These are phyloP conservation scores for Actinia tenebrosa DNA, from an alignment of 64 coral and sea anemone genomes.

Conservation along the genomic window DNA sequence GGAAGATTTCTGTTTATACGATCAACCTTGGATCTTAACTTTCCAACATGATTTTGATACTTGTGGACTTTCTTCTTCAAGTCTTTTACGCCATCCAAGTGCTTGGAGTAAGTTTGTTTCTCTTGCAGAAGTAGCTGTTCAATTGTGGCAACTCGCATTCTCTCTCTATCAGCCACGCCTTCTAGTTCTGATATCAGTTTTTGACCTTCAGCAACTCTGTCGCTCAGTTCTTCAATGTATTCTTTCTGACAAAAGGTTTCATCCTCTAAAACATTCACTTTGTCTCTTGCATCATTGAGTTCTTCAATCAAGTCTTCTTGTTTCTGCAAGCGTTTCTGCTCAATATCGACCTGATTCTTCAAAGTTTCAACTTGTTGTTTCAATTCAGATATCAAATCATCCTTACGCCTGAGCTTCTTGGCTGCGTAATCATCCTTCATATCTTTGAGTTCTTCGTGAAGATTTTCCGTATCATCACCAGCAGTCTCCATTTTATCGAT, in stretches of 20 bases:
- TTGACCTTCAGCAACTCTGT: conserved; percentile 82
- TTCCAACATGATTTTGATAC: conserved; percentile 74
- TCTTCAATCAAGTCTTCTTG: conserved; percentile 31
- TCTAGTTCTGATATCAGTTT: conserved; percentile 78
- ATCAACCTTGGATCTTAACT: conserved; percentile 79
- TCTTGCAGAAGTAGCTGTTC: conserved; percentile 63
- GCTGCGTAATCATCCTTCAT: conserved; percentile 45
- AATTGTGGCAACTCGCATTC: conserved; percentile 61
- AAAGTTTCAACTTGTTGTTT: conserved; percentile 24
- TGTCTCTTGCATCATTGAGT: conserved; percentile 30
- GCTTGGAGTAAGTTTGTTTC: conserved; percentile 56
- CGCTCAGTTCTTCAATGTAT: conserved; percentile 73
- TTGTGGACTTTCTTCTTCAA: conserved; percentile 81
- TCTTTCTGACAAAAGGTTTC: conserved; percentile 59
- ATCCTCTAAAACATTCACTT: conserved; percentile 37
- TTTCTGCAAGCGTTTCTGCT: conserved; percentile 24
- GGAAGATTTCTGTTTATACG: conserved; percentile 77
- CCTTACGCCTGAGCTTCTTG: conserved; percentile 17
- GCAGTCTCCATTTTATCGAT: conserved; percentile 1
- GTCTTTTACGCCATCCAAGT: conserved; percentile 68
- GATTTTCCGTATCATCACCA: neutral
- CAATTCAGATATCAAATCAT: conserved; percentile 13
- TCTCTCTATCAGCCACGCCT: conserved; percentile 71
- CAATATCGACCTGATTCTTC: conserved; percentile 25
- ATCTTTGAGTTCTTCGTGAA: conserved; percentile 11